Evolutionary conservation across 2,113 vertebrate genomes (phyloP).

Genomic region (Phrynocephalus versicolor): DNA sequence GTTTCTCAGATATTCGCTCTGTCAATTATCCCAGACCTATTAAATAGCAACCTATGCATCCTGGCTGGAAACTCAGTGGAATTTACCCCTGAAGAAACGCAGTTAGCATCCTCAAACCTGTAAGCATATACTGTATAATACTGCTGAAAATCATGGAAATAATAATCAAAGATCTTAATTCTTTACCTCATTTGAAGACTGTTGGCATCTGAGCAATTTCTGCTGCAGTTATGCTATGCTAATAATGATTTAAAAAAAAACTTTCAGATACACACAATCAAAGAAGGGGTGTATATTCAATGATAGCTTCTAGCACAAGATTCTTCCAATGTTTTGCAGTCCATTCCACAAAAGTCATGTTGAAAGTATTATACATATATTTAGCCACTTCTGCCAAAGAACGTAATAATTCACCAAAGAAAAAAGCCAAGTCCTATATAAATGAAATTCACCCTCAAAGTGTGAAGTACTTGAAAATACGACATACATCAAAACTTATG

Average conservation of each 20-base stretch:
- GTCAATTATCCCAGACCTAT: background rate
- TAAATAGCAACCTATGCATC: background rate
- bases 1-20: background rate
- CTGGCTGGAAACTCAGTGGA: background rate
- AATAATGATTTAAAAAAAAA: slow-evolving; percentile 52
- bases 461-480: background rate
- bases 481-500: background rate
- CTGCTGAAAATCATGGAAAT: background rate
- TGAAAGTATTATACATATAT: slow-evolving; percentile 1
- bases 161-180: background rate
- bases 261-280: background rate
- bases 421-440: background rate
- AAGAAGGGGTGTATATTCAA: slow-evolving; percentile 27
- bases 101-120: background rate
- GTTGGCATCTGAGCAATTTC: slow-evolving; percentile 1
- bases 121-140: background rate
- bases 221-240: slow-evolving; percentile 67
- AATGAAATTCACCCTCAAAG: slow-evolving; percentile 1
- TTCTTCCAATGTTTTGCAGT: slow-evolving; percentile 37
- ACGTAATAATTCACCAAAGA: slow-evolving; percentile 11
- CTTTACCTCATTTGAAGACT: background rate
- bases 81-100: background rate
- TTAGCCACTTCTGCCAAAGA: slow-evolving; percentile 8
- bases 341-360: slow-evolving; percentile 30
- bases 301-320: slow-evolving; percentile 53